Conservation (phyloP, 2,888 invertebrate species). For the Tinea trinotella region DNA sequence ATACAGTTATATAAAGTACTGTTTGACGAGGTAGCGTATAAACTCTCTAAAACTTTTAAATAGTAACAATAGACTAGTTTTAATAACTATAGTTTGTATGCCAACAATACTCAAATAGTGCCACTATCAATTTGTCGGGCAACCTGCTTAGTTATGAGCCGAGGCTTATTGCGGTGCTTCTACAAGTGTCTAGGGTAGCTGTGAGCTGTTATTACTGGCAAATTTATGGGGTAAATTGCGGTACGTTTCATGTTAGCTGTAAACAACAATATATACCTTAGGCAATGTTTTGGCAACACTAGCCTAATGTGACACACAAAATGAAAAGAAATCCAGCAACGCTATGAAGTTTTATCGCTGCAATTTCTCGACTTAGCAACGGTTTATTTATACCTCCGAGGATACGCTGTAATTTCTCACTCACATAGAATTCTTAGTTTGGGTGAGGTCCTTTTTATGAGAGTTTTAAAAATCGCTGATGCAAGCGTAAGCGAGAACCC, state of each 20-base stretch:
- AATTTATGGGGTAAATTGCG: constrained; percentile 66
- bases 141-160: constrained; percentile 29
- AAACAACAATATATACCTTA: constrained; percentile 67
- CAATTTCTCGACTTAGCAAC: constrained; percentile 25
- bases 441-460: neutral
- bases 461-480: neutral
- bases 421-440: neutral
- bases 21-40: too few species aligned
- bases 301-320: constrained; percentile 50
- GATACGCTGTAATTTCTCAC: constrained; percentile 29
- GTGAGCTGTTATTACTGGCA: constrained; percentile 63
- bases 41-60: too few species aligned
- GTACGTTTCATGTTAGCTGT: constrained; percentile 58
- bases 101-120: neutral
- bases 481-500: neutral
- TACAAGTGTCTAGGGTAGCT: constrained; percentile 66
- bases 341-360: constrained; percentile 41
- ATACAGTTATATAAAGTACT: neutral
- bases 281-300: constrained; percentile 46
- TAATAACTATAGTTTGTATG: neutral
- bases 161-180: constrained; percentile 53
- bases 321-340: constrained; percentile 41
- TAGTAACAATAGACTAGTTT: too few species aligned
- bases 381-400: constrained; percentile 40
- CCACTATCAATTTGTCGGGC: constrained; percentile 2